Percentiles rank a stretch among this genome's conserved stretches.
These are phyloP conservation scores for Eristalinus aeneus DNA, from an alignment of 2,888 invertebrate species.

Conservation along the genomic window DNA sequence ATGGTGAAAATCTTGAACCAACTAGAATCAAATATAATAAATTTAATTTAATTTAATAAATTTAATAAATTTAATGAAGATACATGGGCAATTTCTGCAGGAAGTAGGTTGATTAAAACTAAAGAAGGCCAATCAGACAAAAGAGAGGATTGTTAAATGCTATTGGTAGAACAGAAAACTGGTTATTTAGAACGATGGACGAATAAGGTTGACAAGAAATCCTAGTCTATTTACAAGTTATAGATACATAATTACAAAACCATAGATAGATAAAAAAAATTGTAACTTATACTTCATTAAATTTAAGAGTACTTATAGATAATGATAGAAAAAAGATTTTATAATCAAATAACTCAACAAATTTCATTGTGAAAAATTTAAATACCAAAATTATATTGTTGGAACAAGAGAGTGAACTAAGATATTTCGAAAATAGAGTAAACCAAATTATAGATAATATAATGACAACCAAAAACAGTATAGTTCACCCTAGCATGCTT, in stretches of 20 bases:
- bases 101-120: not conserved
- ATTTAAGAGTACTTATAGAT: constrained; percentile 8
- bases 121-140: not conserved
- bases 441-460: constrained; percentile 48
- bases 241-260: constrained; percentile 1
- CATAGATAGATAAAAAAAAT: constrained; percentile 8
- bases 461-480: constrained; percentile 1
- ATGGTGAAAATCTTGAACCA: constrained; percentile 4
- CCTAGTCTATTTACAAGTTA: constrained; percentile 7
- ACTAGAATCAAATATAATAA: constrained; percentile 9
- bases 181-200: constrained; percentile 20
- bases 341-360: constrained; percentile 17
- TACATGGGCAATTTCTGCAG: not conserved
- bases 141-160: constrained; percentile 1
- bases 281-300: not conserved
- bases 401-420: constrained; percentile 5
- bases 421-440: constrained; percentile 31
- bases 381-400: constrained; percentile 30
- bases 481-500: constrained; percentile 5
- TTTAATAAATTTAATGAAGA: not conserved
- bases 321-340: constrained; percentile 29
- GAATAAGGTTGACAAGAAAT: constrained; percentile 13
- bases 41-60: constrained; percentile 15
- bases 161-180: not conserved
- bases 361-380: not conserved